Evolutionary conservation across 1,140 invertebrate genomes (phyloP).

Genomic region (Paraescarpia echinospica): DNA sequence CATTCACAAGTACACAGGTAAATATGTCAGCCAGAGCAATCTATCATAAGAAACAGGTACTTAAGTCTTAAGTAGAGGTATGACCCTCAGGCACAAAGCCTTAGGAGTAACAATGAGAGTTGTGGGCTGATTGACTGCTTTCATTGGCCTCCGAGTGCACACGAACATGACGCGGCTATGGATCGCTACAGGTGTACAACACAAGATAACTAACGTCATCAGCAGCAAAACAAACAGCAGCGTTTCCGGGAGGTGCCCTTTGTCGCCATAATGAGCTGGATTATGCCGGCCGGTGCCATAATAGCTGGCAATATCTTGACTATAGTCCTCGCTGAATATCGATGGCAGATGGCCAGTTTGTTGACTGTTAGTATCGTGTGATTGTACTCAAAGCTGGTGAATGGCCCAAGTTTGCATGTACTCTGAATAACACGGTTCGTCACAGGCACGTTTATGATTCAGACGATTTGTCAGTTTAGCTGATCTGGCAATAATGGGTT

Average conservation of each 20-base stretch:
- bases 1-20: neutral
- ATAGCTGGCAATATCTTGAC: neutral
- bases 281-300: neutral
- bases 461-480: neutral
- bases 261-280: neutral
- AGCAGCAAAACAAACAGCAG: neutral
- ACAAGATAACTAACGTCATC: neutral
- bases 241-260: neutral
- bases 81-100: neutral
- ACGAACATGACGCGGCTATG: neutral
- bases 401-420: neutral
- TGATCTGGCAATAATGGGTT: neutral
- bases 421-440: neutral
- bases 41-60: neutral
- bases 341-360: neutral
- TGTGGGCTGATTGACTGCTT: neutral
- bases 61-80: neutral
- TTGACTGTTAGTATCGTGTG: neutral
- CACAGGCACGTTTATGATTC: neutral
- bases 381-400: neutral
- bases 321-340: neutral
- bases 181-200: neutral
- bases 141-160: neutral
- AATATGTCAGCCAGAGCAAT: neutral
- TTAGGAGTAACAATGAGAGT: neutral